Base-by-base conservation (phyloP, 2,888 invertebrate species). In the Diaprepes abbreviatus region DNA sequence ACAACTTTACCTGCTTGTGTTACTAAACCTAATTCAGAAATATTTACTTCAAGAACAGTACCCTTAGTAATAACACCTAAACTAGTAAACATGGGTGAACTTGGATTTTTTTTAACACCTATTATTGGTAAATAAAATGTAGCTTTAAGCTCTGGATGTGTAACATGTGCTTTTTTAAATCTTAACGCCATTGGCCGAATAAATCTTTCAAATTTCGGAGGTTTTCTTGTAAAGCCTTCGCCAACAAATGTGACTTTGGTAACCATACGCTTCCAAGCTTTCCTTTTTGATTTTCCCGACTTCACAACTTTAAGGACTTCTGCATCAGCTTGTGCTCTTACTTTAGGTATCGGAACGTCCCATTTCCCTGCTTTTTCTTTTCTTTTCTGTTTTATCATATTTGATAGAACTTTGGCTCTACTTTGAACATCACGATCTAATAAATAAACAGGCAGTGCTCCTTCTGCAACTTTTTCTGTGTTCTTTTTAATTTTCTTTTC, bases 311-410 rank as follows among this genome's bases (percentile, higher is more conserved):
- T 96, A 82, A 99, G 97, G 0, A 98, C 98, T 86, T 99, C 99
- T 0, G 96, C 92, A 79, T 99, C 98, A 1, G 97, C 94, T 78
- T 98, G 96, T 0, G 97, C 97, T 79, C 93, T 89, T 0, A 99
- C 98, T 89, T 98, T 98, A 0, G 99, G 99, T 80, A 99, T 93
- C 0, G 99, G 99, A 0, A 99, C 99, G 79, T 98, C 97, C 98
- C 98, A 99, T 89, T 99, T 99, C 0, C 98, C 98, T 63, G 97
- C 98, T 81, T 99, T 99, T 83, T 99, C 99, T 85, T 99, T 99
- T 0, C 99, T 89, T 85, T 99, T 99, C 85, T 99, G 98, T 85
- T 99, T 99, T 72, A 99, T 97, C 95, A 98, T 98, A 83, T 98
- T 99, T 0, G 98, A 98, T 0, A 99, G 87, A 17, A 98, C 94